These are phyloP conservation scores for Gryon sp. DNA, from an alignment of 1,140 invertebrate genomes.

Conservation along the genomic window DNA sequence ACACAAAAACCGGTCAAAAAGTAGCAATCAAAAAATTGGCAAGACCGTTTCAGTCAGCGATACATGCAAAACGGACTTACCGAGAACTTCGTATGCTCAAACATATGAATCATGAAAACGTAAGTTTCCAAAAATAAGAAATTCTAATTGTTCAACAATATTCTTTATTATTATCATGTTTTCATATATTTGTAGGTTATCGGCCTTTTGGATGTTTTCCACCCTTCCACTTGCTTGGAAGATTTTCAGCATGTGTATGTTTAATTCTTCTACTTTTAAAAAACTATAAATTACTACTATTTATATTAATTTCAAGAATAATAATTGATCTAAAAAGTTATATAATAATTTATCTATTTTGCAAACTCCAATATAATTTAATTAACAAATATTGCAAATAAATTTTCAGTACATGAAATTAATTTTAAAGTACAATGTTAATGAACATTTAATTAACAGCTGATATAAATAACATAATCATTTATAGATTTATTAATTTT, in stretches of 20 bases:
- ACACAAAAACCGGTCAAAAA: slow-evolving; percentile 87
- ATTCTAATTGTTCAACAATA: not conserved
- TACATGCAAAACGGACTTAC: slow-evolving; percentile 99
- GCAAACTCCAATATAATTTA: too few relatives aligned
- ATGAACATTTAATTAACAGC: too few relatives aligned
- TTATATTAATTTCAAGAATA: too few relatives aligned
- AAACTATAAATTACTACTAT: too few relatives aligned
- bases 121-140: slow-evolving; percentile 79
- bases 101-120: slow-evolving; percentile 99
- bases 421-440: too few relatives aligned
- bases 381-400: too few relatives aligned
- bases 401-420: too few relatives aligned
- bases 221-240: slow-evolving; percentile 86
- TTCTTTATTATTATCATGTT: slow-evolving; percentile 3
- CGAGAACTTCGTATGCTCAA: slow-evolving; percentile 97
- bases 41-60: slow-evolving; percentile 97
- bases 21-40: slow-evolving; percentile 99
- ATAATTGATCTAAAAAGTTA: too few relatives aligned
- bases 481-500: too few relatives aligned
- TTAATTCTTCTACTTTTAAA: not conserved
- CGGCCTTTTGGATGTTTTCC: slow-evolving; percentile 97
- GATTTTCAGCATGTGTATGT: slow-evolving; percentile 92
- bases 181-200: slow-evolving; percentile 82
- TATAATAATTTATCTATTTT: too few relatives aligned
- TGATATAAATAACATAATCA: too few relatives aligned